Evolutionary conservation across 2,888 invertebrate genomes (phyloP).

Genomic region (Neoscelio sp.): DNA sequence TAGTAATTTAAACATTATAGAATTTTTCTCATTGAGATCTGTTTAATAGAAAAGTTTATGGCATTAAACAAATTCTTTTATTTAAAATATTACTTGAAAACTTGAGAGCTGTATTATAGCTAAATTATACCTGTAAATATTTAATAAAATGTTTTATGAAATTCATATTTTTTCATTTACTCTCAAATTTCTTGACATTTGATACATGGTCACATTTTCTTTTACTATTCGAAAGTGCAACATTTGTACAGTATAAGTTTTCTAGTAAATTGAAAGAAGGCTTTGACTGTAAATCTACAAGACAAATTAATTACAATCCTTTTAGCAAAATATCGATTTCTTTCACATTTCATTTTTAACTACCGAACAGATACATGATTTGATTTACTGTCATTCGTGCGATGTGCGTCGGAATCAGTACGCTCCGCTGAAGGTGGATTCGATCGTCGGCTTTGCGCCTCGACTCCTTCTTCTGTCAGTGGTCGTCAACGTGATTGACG

Average conservation of each 20-base stretch:
- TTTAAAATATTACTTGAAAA: no score
- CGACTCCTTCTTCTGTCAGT: constrained; percentile 71
- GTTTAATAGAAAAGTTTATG: no score
- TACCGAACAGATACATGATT: constrained; percentile 69
- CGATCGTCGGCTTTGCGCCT: constrained; percentile 72
- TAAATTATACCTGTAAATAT: no score
- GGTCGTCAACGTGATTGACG: constrained; percentile 81
- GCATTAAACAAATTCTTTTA: no score
- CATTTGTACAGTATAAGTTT: no score
- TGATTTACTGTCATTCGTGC: constrained; percentile 77
- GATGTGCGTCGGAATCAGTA: constrained; percentile 70
- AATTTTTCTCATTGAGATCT: no score
- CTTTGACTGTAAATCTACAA: neutral
- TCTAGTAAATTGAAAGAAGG: no score
- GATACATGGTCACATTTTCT: no score
- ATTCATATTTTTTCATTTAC: neutral
- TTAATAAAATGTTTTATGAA: constrained; percentile 4
- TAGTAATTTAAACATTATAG: no score
- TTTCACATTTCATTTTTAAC: constrained; percentile 30
- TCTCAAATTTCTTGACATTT: no score
- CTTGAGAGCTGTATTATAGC: no score
- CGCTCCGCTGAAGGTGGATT: constrained; percentile 75
- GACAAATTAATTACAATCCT: constrained; percentile 25
- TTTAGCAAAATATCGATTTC: constrained; percentile 18
- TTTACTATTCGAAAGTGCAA: no score